Conservation (phyloP, 2,797 vertebrate species). For the Mareca strepera region DNA sequence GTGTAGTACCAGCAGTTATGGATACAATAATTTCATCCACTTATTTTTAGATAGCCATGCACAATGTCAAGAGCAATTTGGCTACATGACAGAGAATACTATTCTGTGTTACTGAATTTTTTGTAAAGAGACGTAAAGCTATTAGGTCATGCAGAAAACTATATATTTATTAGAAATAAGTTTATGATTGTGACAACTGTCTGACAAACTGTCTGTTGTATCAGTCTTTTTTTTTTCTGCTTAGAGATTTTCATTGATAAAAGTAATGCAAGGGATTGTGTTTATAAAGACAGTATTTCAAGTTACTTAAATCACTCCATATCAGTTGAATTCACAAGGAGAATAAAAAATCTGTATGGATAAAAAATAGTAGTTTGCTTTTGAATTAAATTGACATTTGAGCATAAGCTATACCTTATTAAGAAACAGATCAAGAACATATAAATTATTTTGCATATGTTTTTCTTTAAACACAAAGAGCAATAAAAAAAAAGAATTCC, state of each 20-base stretch:
- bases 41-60: background rate
- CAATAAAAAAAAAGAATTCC: no score
- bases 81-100: background rate
- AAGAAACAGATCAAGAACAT: background rate
- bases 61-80: background rate
- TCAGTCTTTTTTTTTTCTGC: background rate
- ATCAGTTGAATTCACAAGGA: background rate
- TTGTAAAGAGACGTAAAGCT: background rate
- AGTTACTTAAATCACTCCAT: background rate
- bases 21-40: background rate
- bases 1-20: background rate
- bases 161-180: background rate
- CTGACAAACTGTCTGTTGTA: background rate
- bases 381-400: background rate
- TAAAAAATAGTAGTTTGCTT: background rate
- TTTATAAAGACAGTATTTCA: background rate
- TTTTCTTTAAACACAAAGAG: no score
- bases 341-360: background rate
- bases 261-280: background rate
- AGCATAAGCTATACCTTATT: background rate
- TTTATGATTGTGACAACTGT: background rate
- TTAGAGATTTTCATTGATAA: background rate
- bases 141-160: background rate
- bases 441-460: background rate
- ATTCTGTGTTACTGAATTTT: background rate